Evolutionary conservation across 1,140 invertebrate genomes (phyloP).

Genomic region (Bradynema listronoti): DNA sequence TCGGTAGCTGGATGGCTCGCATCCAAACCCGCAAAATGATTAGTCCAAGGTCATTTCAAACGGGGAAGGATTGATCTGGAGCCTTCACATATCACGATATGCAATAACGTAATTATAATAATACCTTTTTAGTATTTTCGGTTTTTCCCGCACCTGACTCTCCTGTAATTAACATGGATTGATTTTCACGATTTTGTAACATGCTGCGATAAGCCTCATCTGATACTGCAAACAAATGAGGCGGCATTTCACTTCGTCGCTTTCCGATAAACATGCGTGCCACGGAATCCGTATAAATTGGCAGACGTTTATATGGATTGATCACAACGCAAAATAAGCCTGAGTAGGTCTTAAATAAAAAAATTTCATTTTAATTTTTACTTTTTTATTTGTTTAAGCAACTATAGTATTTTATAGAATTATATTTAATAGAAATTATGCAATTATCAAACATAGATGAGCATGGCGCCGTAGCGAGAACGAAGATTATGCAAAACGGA

Average conservation of each 20-base stretch:
- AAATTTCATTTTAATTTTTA: neutral
- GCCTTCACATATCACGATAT: too few species aligned
- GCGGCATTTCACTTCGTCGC: slow-evolving; percentile 97
- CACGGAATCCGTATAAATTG: slow-evolving; percentile 89
- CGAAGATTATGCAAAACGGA: slow-evolving; percentile 97
- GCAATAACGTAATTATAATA: too few species aligned
- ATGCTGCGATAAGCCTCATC: slow-evolving; percentile 99
- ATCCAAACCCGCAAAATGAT: too few species aligned
- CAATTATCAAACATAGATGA: slow-evolving; percentile 60
- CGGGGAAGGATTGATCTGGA: too few species aligned
- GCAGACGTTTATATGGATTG: slow-evolving; percentile 99
- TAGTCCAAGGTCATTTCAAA: too few species aligned
- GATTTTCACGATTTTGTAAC: slow-evolving; percentile 68
- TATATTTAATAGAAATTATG: slow-evolving; percentile 6
- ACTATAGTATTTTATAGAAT: slow-evolving; percentile 19
- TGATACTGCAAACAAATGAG: slow-evolving; percentile 99
- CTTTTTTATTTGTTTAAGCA: too few species aligned
- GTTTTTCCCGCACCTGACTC: slow-evolving; percentile 99
- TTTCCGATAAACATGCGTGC: slow-evolving; percentile 95
- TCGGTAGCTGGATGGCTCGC: too few species aligned
- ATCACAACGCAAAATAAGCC: slow-evolving; percentile 99
- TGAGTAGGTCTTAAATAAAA: slow-evolving; percentile 80
- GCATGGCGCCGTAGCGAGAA: slow-evolving; percentile 88
- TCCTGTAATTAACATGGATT: slow-evolving; percentile 70
- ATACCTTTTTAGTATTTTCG: slow-evolving; percentile 96